Evolutionary conservation across 2,113 vertebrate species (phyloP), one percentile per base, ranked within the genome.

Genomic region (Syngnathus scovelli): DNA sequence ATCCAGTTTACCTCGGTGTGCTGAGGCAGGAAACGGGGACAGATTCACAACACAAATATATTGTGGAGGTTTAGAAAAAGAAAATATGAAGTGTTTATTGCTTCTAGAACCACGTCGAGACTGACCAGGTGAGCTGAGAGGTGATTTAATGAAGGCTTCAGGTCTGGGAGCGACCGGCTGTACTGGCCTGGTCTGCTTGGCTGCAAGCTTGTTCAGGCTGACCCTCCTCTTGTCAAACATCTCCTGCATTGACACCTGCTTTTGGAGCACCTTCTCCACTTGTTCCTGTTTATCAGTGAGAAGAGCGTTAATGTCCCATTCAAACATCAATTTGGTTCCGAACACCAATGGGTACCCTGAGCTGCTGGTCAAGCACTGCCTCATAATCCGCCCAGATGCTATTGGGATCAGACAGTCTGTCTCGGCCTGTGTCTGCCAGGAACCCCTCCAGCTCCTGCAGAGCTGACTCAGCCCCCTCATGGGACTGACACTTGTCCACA

Each of bases 161-260:
- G 97, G 97, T 75, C 97, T 90, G 3, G 97, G 97, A 44, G 97
- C 97, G n/a, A 99, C 97, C 0, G 96, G 94, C 83, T 99, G 97
- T 74, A 99, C 95, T 0, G 97, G 97, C 66, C 97, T 91, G 0
- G 90, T 96, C 84, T 98, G 97, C 88, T 95, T 99, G 80, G 96
- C 95, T 4, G 97, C 97, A 33, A 99, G 88, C 86, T 98, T 99
- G 89, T 94, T 96, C 68, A 99, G 93, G 83, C 97, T 98, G 61
- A 94, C 85, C 86, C 91, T 93, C 49, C 97, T 90, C 85, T 96
- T 97, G 68, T 96, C 94, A 78, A 98, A 98, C 95, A 98, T 98
- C 83, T 98, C 95, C 83, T 95, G 92, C 92, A 94, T 95, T 23
- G 93, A 95, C 65, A 83, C 78, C 72, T 98, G 96, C 86, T 98